These are phyloP conservation scores for Carposina sasakii DNA, from an alignment of 1,140 invertebrate species.

Conservation along the genomic window DNA sequence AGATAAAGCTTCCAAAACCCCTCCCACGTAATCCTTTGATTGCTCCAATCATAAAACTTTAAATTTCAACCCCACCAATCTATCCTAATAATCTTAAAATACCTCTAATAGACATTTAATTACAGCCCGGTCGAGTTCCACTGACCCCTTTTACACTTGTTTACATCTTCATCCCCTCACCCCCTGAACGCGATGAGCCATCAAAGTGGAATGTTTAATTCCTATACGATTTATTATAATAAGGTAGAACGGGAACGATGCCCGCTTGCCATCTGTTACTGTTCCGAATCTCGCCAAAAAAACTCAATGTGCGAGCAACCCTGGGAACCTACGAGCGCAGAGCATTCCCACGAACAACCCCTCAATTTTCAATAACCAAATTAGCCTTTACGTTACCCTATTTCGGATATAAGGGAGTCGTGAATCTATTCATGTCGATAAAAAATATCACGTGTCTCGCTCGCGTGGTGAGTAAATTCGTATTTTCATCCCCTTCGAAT, in stretches of 20 bases:
- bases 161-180: constrained; percentile 68
- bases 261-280: constrained; percentile 69
- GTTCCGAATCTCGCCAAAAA: constrained; percentile 64
- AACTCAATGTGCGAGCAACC: constrained; percentile 67
- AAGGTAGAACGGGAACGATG: constrained; percentile 59
- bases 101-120: constrained; percentile 68
- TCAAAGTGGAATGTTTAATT: constrained; percentile 71
- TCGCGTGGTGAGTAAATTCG: constrained; percentile 21
- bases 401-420: constrained; percentile 70
- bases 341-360: constrained; percentile 71
- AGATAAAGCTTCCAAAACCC: constrained; percentile 24
- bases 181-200: constrained; percentile 50
- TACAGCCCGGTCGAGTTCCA: constrained; percentile 55
- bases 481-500: constrained; percentile 67
- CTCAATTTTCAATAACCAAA: constrained; percentile 73
- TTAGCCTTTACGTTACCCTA: constrained; percentile 73
- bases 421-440: constrained; percentile 70
- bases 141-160: constrained; percentile 72
- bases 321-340: constrained; percentile 66
- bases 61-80: constrained; percentile 48
- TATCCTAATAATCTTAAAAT: constrained; percentile 61
- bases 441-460: constrained; percentile 57
- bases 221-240: constrained; percentile 70
- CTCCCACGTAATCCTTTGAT: constrained; percentile 35
- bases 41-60: constrained; percentile 43